Conservation (phyloP, 2,797 vertebrate genomes). For the Pyrocephalus nanus region DNA sequence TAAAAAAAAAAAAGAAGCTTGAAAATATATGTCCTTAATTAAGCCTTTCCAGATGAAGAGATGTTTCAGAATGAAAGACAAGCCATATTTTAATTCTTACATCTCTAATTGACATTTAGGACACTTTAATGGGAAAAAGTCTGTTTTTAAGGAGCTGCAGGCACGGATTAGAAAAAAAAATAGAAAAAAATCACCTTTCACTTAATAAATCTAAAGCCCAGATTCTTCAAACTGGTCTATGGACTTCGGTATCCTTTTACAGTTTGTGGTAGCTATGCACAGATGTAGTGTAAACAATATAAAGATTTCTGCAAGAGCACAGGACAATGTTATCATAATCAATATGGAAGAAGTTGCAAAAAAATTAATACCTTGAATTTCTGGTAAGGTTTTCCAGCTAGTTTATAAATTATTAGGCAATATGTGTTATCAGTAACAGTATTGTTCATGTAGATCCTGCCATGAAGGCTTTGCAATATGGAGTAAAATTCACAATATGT, state of each 20-base stretch:
- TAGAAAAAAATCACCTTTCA: background rate
- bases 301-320: background rate
- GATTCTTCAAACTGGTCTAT: background rate
- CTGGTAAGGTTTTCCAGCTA: background rate
- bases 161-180: background rate
- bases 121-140: background rate
- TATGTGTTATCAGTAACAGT: background rate
- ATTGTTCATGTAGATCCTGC: background rate
- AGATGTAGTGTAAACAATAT: background rate
- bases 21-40: background rate
- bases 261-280: background rate
- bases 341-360: slow-evolving; percentile 4
- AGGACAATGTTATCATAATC: background rate
- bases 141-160: background rate
- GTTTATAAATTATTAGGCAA: slow-evolving; percentile 23
- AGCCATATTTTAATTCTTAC: background rate
- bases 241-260: background rate
- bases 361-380: background rate
- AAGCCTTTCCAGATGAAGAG: background rate
- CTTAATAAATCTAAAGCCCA: background rate
- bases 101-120: background rate
- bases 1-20: background rate
- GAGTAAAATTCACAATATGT: background rate
- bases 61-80: background rate
- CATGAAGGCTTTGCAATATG: background rate